Evolutionary conservation across 1,140 invertebrate genomes (phyloP).

Genomic region (Mizuhopecten yessoensis): DNA sequence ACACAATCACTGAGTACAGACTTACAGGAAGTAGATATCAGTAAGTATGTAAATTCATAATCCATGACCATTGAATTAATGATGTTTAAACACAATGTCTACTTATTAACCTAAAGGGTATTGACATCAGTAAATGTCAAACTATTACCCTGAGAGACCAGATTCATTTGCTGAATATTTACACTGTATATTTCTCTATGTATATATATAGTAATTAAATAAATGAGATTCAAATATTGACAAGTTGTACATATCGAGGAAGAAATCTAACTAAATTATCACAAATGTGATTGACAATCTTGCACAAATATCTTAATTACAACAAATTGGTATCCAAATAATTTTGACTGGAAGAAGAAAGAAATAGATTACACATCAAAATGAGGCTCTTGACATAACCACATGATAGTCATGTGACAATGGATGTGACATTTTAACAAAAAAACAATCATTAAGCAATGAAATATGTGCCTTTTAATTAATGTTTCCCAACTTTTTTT

Average conservation of each 20-base stretch:
- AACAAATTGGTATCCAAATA: not conserved
- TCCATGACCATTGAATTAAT: too few relatives aligned
- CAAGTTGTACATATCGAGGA: slow-evolving; percentile 11
- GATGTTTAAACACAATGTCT: too few relatives aligned
- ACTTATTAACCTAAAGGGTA: too few relatives aligned
- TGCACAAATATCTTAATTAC: not conserved
- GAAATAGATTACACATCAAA: not conserved
- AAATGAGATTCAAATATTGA: slow-evolving; percentile 29
- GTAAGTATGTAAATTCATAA: too few relatives aligned
- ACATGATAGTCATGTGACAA: not conserved
- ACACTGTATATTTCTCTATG: not conserved
- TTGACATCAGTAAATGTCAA: not conserved
- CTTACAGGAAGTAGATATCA: too few relatives aligned
- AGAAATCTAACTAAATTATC: not conserved
- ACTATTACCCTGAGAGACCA: not conserved
- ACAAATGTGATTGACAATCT: slow-evolving; percentile 21
- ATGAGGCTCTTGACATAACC: not conserved
- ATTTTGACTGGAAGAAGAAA: not conserved
- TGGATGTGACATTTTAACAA: not conserved
- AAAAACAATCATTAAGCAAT: not conserved
- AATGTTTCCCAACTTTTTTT: not conserved
- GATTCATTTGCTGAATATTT: not conserved
- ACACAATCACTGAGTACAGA: too few relatives aligned
- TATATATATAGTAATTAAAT: slow-evolving; percentile 30
- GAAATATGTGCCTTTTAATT: not conserved